Evolutionary conservation across 2,113 vertebrate genomes (phyloP).

Genomic region (Gnathonemus longibarbis): DNA sequence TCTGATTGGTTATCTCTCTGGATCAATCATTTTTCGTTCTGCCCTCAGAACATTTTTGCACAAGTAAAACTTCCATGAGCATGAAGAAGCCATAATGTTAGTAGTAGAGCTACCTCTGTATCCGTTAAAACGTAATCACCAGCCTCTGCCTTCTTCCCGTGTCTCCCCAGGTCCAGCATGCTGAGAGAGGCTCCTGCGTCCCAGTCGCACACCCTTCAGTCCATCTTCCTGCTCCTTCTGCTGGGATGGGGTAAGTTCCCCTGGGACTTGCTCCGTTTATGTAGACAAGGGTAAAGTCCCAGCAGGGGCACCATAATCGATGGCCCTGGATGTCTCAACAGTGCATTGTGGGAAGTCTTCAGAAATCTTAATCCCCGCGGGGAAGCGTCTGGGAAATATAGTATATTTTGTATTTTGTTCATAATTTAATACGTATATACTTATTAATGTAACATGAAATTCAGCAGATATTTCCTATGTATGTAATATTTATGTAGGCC

Average conservation of each 20-base stretch:
- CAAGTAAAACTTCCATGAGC: not conserved
- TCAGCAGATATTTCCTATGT: not conserved
- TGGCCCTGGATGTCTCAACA: not conserved
- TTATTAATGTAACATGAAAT: not conserved
- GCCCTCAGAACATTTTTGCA: not conserved
- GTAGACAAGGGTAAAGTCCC: not conserved
- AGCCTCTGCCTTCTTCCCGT: not conserved
- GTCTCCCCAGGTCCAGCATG: constrained; percentile 5
- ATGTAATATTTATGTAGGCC: not conserved
- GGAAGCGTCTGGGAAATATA: not conserved
- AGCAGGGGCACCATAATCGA: not conserved
- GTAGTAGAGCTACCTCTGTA: not conserved
- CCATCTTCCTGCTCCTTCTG: not conserved
- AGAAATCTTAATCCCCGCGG: not conserved
- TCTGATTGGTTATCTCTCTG: not conserved
- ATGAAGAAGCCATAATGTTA: not conserved
- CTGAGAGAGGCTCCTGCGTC: not conserved
- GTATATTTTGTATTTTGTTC: not conserved
- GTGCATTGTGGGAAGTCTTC: not conserved
- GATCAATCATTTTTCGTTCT: not conserved
- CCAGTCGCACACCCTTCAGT: not conserved
- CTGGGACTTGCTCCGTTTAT: not conserved
- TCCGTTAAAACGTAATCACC: not conserved
- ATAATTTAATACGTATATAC: not conserved
- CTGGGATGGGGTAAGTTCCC: not conserved